These are phyloP conservation scores for Miltochrista miniata DNA, from an alignment of 2,888 invertebrate genomes.

Conservation along the genomic window DNA sequence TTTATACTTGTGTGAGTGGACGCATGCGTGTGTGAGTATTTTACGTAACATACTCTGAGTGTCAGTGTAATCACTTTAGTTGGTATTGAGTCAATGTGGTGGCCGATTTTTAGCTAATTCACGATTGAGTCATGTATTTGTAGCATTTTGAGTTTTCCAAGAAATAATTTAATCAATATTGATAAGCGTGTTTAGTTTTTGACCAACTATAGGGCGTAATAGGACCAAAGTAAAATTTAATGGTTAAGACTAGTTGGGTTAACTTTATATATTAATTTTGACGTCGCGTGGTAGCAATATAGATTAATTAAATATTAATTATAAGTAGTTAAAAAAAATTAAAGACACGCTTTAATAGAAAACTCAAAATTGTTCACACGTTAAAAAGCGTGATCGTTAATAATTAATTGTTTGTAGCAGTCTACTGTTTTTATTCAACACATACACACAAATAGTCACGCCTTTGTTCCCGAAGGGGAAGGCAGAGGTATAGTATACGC, in stretches of 20 bases:
- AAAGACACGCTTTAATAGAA: no score
- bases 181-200: constrained; percentile 52
- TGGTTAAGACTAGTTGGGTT: constrained; percentile 27
- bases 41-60: constrained; percentile 74
- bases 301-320: no score
- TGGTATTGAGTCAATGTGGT: constrained; percentile 75
- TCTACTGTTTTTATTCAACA: no score
- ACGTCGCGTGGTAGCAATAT: constrained; percentile 18
- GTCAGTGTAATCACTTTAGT: constrained; percentile 71
- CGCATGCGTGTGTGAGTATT: constrained; percentile 57
- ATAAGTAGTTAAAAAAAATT: no score
- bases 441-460: no score
- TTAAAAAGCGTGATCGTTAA: no score
- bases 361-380: no score
- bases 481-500: no score
- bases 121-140: constrained; percentile 78
- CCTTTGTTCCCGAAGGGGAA: no score
- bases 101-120: constrained; percentile 76
- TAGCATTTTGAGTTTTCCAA: constrained; percentile 45
- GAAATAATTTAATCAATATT: constrained; percentile 49
- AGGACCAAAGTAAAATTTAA: constrained; percentile 21
- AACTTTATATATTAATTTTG: constrained; percentile 29
- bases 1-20: constrained; percentile 48
- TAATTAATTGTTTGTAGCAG: no score
- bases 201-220: constrained; percentile 53